Percentiles rank a stretch among this genome's conserved stretches.
Evolutionary conservation across 1,140 invertebrate genomes (phyloP).

Genomic region (Macrostomum lignano): DNA sequence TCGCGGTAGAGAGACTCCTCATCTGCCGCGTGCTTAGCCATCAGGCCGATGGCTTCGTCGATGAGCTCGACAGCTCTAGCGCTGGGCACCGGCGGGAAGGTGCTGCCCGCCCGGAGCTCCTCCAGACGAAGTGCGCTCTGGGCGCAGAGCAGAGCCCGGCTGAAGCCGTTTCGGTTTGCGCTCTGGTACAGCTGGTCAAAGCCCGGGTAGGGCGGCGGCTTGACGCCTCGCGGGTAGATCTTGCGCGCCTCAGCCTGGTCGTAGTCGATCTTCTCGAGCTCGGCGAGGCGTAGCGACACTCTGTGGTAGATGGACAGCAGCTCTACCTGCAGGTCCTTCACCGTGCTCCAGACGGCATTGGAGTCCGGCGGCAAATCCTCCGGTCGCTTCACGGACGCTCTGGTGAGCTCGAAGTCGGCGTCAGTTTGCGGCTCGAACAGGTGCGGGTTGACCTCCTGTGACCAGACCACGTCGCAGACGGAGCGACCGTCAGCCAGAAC

Average conservation of each 20-base stretch:
- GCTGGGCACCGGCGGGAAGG: no score
- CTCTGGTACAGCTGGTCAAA: conserved; percentile 4
- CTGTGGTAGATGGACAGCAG: conserved; percentile 22
- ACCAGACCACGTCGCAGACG: conserved; percentile 19
- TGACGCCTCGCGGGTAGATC: no score
- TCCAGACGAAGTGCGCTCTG: conserved; percentile 5
- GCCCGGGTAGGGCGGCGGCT: conserved; percentile 4
- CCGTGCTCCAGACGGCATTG: conserved; percentile 18
- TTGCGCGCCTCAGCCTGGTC: neutral
- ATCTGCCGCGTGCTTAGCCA: conserved; percentile 8
- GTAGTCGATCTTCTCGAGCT: no score
- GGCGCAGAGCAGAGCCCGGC: conserved; percentile 4
- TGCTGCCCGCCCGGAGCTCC: conserved; percentile 4
- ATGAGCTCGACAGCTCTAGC: no score
- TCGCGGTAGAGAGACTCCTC: conserved; percentile 17
- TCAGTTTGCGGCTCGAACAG: conserved; percentile 12
- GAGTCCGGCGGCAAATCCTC: conserved; percentile 9
- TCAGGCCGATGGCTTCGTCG: conserved; percentile 4
- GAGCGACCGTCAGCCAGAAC: conserved; percentile 17
- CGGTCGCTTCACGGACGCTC: no score
- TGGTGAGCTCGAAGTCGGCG: neutral
- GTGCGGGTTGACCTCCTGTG: conserved; percentile 17
- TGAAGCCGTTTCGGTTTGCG: conserved; percentile 4
- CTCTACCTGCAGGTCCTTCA: conserved; percentile 22
- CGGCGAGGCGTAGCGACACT: conserved; percentile 17